Evolutionary conservation across 2,888 invertebrate species (phyloP).

Genomic region (Gnatocerus cornutus): DNA sequence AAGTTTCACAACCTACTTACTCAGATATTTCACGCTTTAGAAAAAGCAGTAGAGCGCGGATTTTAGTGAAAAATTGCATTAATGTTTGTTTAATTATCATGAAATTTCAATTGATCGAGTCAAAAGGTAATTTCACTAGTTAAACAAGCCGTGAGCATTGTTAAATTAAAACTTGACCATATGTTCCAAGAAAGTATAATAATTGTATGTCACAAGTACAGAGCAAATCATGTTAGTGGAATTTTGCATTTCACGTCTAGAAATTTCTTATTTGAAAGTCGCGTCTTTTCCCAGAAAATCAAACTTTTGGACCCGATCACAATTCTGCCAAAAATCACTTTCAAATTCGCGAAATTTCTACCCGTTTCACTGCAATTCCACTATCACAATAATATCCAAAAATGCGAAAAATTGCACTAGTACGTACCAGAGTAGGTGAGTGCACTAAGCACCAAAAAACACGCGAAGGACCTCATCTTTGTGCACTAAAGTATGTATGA

Average conservation of each 20-base stretch:
- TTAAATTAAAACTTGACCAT: constrained; percentile 14
- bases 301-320: neutral
- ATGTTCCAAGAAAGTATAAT: constrained; percentile 31
- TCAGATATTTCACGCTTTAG: constrained; percentile 42
- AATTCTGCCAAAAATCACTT: constrained; percentile 20
- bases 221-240: constrained; percentile 48
- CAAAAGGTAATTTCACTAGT: neutral
- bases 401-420: constrained; percentile 48
- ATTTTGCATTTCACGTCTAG: constrained; percentile 51
- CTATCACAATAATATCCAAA: constrained; percentile 23
- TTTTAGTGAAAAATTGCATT: neutral
- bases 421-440: constrained; percentile 70
- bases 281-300: neutral
- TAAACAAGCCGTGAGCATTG: neutral
- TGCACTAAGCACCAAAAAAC: constrained; percentile 70
- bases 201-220: constrained; percentile 53
- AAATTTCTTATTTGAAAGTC: constrained; percentile 50
- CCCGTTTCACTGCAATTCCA: constrained; percentile 9
- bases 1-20: constrained; percentile 48
- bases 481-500: constrained; percentile 62
- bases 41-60: constrained; percentile 11
- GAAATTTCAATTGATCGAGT: neutral
- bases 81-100: neutral
- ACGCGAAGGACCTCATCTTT: constrained; percentile 69
- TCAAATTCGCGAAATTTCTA: constrained; percentile 24